Evolutionary conservation across 1,140 invertebrate species (phyloP), one percentile per base, ranked within the genome.

Genomic region (Cydia fagiglandana): DNA sequence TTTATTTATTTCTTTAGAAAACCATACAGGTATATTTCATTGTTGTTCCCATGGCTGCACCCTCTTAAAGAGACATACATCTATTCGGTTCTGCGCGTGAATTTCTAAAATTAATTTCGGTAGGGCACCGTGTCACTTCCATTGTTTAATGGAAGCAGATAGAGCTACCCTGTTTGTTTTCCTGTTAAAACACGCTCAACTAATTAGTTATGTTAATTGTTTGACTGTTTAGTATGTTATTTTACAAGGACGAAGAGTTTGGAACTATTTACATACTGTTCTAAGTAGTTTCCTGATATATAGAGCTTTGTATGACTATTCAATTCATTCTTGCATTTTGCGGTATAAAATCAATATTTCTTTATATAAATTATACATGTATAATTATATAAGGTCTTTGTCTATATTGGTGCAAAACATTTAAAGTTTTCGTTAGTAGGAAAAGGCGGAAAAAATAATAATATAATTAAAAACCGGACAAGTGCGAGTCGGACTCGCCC

Each of bases 181-280:
- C 9, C 56, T 61, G 56, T 24, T 61, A 61, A 24, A 61, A 24
- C 53, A 56, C 56, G 20, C 56, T 61, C 56, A 24, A 61, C 7
- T 61, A 20, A 61, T 61, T 61, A 61, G 56, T 61, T 61, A 61
- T 61, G 56, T 61, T 61, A 61, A 61, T 61, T 61, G 56, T 61
- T 61, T 61, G 56, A 61, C 56, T 61, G 56, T 61, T 61, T 61
- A 61, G 53, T 17, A 56, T 17, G 47, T 34, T 73, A 17, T 38
- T 41, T 38, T 38, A 34, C 28, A 70, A 34, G 28, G 38, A 38
- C 28, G 56, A 61, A 24, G 3, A 12, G 56, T 61, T 61, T 61
- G 17, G 9, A 61, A 61, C 56, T 61, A 24, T 61, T 61, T 61
- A 61, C 56, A 61, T 61, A 61, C 15, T 15, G 15, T 61, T 53